phyloP scores from a whole-genome alignment of 2,797 vertebrate species.

The Gymnocypris eckloni region DNA sequence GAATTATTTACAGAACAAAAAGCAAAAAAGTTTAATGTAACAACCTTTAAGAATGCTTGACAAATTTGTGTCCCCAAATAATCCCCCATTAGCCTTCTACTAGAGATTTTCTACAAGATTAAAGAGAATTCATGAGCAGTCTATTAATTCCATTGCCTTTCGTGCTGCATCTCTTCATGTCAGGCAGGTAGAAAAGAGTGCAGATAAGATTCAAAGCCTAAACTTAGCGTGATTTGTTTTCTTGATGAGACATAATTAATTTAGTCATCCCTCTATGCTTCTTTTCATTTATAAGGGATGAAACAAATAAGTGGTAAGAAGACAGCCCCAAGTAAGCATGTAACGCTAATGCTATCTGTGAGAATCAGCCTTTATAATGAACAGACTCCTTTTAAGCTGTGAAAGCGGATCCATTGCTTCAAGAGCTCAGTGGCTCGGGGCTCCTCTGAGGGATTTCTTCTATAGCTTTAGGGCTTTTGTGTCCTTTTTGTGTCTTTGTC shows the following conservation, averaged over 20 bases:
- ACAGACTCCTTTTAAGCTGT: slow-evolving; percentile 29
- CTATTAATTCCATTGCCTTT: slow-evolving; percentile 47
- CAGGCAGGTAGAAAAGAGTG: slow-evolving; percentile 25
- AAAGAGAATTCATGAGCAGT: slow-evolving; percentile 43
- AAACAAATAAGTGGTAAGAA: slow-evolving; percentile 48
- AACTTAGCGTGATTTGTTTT: slow-evolving; percentile 56
- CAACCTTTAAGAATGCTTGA: neutral
- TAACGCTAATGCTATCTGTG: slow-evolving; percentile 42
- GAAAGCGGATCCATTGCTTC: slow-evolving; percentile 26
- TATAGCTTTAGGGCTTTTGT: slow-evolving; percentile 31
- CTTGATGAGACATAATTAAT: slow-evolving; percentile 51
- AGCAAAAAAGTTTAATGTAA: neutral
- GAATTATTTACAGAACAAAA: neutral
- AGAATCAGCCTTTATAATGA: slow-evolving; percentile 23
- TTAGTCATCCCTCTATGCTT: slow-evolving; percentile 45
- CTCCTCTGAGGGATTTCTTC: slow-evolving; percentile 24
- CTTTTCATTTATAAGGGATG: slow-evolving; percentile 50
- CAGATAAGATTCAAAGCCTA: slow-evolving; percentile 26
- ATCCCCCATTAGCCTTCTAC: neutral
- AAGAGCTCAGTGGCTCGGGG: slow-evolving; percentile 15
- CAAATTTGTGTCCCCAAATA: neutral
- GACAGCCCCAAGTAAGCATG: slow-evolving; percentile 35
- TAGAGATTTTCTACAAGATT: slow-evolving; percentile 9
- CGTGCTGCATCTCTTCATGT: slow-evolving; percentile 7
- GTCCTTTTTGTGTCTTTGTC: slow-evolving; percentile 8